These are phyloP conservation scores for Euphonia xanthogaster DNA, from an alignment of 2,797 vertebrate genomes.

Conservation along the genomic window DNA sequence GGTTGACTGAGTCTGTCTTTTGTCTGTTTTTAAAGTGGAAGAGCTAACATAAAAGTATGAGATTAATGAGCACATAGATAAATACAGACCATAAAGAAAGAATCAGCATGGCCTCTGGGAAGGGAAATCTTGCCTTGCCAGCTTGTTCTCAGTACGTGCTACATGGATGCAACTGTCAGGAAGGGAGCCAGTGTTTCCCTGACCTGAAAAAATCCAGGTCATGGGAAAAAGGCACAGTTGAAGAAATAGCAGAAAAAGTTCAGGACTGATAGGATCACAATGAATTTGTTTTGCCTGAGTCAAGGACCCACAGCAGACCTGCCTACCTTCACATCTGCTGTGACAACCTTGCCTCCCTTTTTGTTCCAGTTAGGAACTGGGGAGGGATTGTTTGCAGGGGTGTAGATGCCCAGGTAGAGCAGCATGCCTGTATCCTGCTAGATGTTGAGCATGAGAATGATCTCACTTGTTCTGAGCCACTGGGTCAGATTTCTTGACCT, in stretches of 20 bases:
- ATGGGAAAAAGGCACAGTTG: background rate
- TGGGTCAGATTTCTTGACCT: background rate
- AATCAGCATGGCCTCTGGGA: background rate
- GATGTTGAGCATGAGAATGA: background rate
- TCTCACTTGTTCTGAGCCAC: background rate
- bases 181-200: background rate
- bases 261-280: background rate
- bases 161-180: background rate
- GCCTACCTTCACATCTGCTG: background rate
- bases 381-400: background rate
- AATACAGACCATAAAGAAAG: background rate
- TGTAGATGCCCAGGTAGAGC: background rate
- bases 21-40: background rate
- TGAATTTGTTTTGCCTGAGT: background rate
- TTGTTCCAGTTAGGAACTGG: background rate
- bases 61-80: background rate
- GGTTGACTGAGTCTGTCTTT: background rate
- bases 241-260: background rate
- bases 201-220: background rate
- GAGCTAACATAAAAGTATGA: background rate
- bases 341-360: background rate
- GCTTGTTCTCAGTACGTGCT: background rate
- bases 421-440: background rate
- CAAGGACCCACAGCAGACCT: background rate
- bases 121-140: background rate